Evolutionary conservation across 92 coral and sea anemone genomes (phyloP), one percentile per base, ranked within the genome.

Genomic region (Montipora capitata): DNA sequence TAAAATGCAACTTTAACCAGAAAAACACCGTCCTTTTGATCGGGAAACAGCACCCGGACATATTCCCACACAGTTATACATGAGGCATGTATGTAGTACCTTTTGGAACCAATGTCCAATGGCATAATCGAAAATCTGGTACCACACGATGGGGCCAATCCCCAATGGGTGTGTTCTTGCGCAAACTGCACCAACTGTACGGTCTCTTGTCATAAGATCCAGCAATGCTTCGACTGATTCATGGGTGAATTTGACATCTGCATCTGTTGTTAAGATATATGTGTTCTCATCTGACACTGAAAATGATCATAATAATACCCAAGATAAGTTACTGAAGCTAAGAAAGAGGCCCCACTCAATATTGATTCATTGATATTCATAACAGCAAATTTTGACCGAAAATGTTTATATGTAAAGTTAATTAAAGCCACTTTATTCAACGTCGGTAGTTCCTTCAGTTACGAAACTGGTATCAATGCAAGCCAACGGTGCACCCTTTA

Each of bases 51-150:
- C 35, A 27, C 35, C 35, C 35, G 35, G 35, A 27, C 35, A 27
- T 27, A 27, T 27, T 27, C 35, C 35, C 35, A 27, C 35, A 27
- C 35, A 27, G 35, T 27, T 27, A 1, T 27, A 5, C 52, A 10
- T 5, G 0, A 3, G 6, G 1, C 52, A 5, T 3, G 52, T 48
- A 5, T 5, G 10, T 48, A 14, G 59, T 88, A 97, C 99, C 98
- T 97, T 97, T 74, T 96, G 97, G 63, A 97, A 88, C 99, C 99
- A 97, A 77, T 97, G 99, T 4, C 99, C 99, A 38, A 97, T 97
- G 2, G 99, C 99, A 38, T 97, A 97, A 87, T 97, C 99, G 90
- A 97, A 97, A 69, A 94, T 82, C 81, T 97, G 99, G 77, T 97
- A 97, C 99, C 99, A 97, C 12, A 97, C 99, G 12, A 97, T 7